These are phyloP conservation scores for Anastatus disparis DNA, from an alignment of 1,140 invertebrate species.

Conservation along the genomic window DNA sequence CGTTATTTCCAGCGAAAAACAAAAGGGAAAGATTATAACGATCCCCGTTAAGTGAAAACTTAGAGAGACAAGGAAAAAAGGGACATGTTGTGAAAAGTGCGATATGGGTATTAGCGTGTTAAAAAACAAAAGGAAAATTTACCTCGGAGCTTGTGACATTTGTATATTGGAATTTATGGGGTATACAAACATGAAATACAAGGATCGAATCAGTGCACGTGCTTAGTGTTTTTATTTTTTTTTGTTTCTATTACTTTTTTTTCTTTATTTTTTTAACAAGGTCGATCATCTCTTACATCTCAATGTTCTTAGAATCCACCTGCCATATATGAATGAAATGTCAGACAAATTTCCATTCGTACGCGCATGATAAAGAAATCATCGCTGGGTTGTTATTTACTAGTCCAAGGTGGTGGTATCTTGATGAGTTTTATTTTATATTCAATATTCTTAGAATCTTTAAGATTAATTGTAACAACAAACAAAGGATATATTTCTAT, in stretches of 20 bases:
- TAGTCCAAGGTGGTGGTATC: too few relatives aligned
- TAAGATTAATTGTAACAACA: too few relatives aligned
- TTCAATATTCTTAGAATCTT: too few relatives aligned
- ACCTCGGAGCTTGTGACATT: too few relatives aligned
- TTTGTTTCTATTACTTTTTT: neutral
- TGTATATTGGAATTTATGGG: neutral
- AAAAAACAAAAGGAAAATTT: constrained; percentile 16
- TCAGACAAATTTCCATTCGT: too few relatives aligned
- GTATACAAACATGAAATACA: neutral
- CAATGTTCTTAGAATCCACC: neutral
- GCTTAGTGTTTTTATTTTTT: too few relatives aligned
- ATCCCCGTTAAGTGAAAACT: constrained; percentile 27
- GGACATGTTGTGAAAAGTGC: constrained; percentile 17
- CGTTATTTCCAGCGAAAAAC: constrained; percentile 46
- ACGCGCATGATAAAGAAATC: too few relatives aligned
- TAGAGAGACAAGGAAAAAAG: neutral
- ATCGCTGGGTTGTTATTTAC: too few relatives aligned
- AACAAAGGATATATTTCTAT: too few relatives aligned
- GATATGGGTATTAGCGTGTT: constrained; percentile 31
- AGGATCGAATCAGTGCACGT: neutral
- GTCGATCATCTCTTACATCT: constrained; percentile 4
- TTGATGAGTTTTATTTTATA: too few relatives aligned
- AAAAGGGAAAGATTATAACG: constrained; percentile 27
- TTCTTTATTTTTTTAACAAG: neutral
- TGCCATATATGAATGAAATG: too few relatives aligned